A percentile compares a stretch with the other conserved stretches of the same genome.
phyloP scores from a whole-genome alignment of 2,113 vertebrate genomes.

The Percopsis transmontana region DNA sequence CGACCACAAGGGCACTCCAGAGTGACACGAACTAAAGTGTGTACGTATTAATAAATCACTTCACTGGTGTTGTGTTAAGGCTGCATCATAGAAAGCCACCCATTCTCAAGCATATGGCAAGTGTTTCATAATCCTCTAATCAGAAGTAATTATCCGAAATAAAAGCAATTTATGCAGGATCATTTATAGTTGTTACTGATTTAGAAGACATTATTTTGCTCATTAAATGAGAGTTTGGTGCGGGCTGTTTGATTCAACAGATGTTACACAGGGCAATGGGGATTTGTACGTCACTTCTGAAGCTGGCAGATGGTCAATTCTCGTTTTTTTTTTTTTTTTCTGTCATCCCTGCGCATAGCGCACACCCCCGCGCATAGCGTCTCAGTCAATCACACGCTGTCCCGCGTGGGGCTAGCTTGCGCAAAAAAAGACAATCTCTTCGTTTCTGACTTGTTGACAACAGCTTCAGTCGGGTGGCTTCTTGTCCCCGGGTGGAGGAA shows the following conservation, averaged over 20 bases:
- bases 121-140: not conserved
- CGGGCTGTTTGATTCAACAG: not conserved
- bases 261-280: not conserved
- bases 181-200: not conserved
- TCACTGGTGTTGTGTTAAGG: no score
- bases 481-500: not conserved
- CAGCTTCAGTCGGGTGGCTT: constrained; percentile 7
- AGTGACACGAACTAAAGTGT: no score
- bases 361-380: no score
- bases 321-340: not conserved
- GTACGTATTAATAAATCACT: no score
- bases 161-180: not conserved
- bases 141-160: not conserved
- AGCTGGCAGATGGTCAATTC: not conserved
- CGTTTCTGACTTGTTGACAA: not conserved
- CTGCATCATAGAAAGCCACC: not conserved
- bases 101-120: not conserved
- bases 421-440: no score
- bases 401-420: no score
- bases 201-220: not conserved
- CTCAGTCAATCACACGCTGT: no score
- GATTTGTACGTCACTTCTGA: not conserved
- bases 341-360: not conserved
- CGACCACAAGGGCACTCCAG: no score
- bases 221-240: not conserved